Evolutionary conservation across 2,113 vertebrate species (phyloP).

Genomic region (Microtus richardsoni): DNA sequence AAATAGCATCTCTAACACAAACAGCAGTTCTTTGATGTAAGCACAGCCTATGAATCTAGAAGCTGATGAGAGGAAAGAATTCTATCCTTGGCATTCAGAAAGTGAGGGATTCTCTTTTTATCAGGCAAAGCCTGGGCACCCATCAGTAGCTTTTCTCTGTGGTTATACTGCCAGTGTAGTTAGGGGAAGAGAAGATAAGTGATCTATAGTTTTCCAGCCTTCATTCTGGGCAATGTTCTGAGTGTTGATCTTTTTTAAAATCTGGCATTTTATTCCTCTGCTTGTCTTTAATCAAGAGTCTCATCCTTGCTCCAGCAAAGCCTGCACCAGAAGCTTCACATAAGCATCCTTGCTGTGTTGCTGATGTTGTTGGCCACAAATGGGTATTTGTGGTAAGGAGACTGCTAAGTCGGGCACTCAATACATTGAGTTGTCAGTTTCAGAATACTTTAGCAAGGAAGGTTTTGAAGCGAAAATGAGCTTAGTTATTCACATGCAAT

Average conservation of each 20-base stretch:
- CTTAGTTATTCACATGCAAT: background rate
- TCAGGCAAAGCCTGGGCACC: slow-evolving; percentile 1
- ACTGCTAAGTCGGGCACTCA: background rate
- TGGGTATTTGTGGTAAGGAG: background rate
- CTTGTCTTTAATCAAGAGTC: slow-evolving; percentile 40
- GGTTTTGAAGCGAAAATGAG: background rate
- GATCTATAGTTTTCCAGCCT: slow-evolving; percentile 57
- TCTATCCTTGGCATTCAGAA: background rate
- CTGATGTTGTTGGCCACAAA: slow-evolving; percentile 10
- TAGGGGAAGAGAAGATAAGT: slow-evolving; percentile 38
- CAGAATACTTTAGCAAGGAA: background rate
- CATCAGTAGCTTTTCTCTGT: slow-evolving; percentile 29
- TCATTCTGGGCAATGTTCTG: slow-evolving; percentile 31
- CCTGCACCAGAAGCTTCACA: slow-evolving; percentile 1
- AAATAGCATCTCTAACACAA: background rate
- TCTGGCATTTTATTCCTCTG: slow-evolving; percentile 26
- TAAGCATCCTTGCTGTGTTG: slow-evolving; percentile 22
- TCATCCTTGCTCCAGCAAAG: slow-evolving; percentile 38
- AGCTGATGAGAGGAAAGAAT: background rate
- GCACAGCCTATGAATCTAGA: background rate
- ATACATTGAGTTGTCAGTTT: background rate
- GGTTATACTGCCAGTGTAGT: background rate
- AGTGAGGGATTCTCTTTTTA: background rate
- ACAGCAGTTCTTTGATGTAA: background rate
- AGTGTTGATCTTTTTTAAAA: slow-evolving; percentile 64